A percentile compares a stretch with the other conserved stretches of the same genome.
Conservation (phyloP, 2,113 vertebrate species). For the Lophura nycthemera region DNA sequence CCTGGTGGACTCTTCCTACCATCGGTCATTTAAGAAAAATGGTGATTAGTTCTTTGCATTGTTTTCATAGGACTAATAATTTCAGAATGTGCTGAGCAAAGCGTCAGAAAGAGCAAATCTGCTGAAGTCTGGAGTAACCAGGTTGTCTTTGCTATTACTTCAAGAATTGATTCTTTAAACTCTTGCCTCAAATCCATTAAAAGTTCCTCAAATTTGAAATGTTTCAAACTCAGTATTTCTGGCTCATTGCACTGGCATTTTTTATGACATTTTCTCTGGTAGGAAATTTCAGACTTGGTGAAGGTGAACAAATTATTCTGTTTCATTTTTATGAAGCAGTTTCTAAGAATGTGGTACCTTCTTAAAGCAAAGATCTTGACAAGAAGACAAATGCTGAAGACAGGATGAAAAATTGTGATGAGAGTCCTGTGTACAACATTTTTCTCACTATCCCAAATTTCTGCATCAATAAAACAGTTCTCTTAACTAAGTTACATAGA, state of each 20-base stretch:
- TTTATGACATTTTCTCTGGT: background rate
- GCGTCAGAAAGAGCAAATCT: background rate
- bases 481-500: background rate
- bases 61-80: background rate
- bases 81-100: background rate
- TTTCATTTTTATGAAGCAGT: background rate
- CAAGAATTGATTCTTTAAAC: background rate
- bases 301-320: background rate
- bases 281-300: background rate
- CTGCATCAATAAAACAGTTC: background rate
- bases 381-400: background rate
- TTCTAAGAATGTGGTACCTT: background rate
- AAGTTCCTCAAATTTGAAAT: background rate
- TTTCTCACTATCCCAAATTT: background rate
- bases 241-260: background rate
- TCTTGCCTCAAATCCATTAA: background rate
- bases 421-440: background rate
- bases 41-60: background rate
- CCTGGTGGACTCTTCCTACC: background rate
- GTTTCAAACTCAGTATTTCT: background rate
- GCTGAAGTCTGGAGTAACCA: background rate
- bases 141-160: background rate
- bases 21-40: background rate
- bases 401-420: background rate
- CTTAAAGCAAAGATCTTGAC: background rate